Percentiles rank a stretch among this genome's conserved stretches.
Evolutionary conservation across 2,113 vertebrate genomes (phyloP).

Genomic region (Alectura lathami): DNA sequence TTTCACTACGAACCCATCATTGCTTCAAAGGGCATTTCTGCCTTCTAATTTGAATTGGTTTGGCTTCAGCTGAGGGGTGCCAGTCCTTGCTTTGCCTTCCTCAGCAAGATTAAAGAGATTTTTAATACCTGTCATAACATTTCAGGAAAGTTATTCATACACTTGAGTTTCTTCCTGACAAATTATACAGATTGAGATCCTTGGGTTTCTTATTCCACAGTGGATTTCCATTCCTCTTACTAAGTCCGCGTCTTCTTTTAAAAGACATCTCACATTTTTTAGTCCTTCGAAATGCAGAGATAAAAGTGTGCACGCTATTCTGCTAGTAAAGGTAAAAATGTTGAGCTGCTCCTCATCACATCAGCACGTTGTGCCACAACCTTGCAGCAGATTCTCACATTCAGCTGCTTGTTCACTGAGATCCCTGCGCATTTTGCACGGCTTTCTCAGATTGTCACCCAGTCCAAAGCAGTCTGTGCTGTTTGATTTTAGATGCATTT

Average conservation of each 20-base stretch:
- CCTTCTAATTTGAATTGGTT: background rate
- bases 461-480: background rate
- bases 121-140: background rate
- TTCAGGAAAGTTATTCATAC: background rate
- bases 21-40: background rate
- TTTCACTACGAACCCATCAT: background rate
- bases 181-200: background rate
- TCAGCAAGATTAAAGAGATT: background rate
- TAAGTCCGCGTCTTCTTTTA: background rate
- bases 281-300: background rate
- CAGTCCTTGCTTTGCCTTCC: background rate
- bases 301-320: background rate
- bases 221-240: background rate
- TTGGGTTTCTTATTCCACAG: background rate
- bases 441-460: background rate
- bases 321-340: background rate
- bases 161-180: background rate
- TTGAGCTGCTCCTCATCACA: background rate
- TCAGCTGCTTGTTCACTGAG: background rate
- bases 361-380: background rate
- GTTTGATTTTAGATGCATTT: background rate
- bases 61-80: background rate
- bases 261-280: background rate
- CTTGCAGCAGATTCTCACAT: background rate
- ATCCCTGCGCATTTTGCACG: background rate